Conservation (phyloP, 2,797 vertebrate genomes). For the Siniperca undulata region DNA sequence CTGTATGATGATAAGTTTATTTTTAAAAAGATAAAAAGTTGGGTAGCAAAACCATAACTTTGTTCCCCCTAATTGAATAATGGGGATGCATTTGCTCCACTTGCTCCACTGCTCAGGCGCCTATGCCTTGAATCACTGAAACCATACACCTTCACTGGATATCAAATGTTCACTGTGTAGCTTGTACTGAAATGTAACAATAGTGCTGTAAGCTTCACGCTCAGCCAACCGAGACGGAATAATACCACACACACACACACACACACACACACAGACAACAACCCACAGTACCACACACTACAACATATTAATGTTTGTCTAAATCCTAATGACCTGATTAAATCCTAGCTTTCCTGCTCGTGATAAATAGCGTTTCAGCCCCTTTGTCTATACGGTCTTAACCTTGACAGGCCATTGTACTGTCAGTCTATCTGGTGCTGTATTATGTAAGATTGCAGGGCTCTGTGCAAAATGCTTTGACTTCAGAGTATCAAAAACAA, state of each 20-base stretch:
- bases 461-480: conserved; percentile 24
- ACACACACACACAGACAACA: background rate
- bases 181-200: conserved; percentile 6
- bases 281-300: background rate
- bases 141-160: background rate
- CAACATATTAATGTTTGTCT: background rate
- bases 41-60: too few relatives aligned
- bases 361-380: background rate
- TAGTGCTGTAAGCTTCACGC: background rate
- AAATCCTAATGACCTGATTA: conserved; percentile 5
- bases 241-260: background rate
- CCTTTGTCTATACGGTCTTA: conserved; percentile 9
- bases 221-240: background rate
- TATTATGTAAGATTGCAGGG: conserved; percentile 29
- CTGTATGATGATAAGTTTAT: too few relatives aligned
- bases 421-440: conserved; percentile 13
- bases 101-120: too few relatives aligned
- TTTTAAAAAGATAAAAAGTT: too few relatives aligned
- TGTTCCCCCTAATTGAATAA: too few relatives aligned
- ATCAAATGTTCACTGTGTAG: conserved; percentile 3
- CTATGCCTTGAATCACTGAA: background rate
- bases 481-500: conserved; percentile 30
- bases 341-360: conserved; percentile 15
- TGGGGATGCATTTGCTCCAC: too few relatives aligned
- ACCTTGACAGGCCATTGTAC: conserved; percentile 10